Conservation (phyloP, 2,888 invertebrate species). For the Bimastos eiseni region DNA sequence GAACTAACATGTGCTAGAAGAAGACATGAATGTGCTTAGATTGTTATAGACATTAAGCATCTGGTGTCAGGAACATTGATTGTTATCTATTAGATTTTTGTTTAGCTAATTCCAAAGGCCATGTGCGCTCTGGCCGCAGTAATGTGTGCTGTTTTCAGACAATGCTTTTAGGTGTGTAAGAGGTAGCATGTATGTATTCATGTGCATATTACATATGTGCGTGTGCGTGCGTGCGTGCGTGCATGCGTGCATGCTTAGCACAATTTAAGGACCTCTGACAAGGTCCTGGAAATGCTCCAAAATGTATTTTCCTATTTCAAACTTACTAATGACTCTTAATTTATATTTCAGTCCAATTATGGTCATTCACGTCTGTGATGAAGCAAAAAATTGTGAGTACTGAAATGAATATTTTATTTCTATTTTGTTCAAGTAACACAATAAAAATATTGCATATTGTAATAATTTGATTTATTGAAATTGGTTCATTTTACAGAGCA, state of each 20-base stretch:
- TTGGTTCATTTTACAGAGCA: too few relatives aligned
- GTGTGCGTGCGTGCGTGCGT: neutral
- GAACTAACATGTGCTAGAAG: too few relatives aligned
- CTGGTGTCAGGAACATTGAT: too few relatives aligned
- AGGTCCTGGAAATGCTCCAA: neutral
- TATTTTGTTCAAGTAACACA: neutral
- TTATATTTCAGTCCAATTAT: conserved; percentile 63
- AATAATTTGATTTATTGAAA: too few relatives aligned
- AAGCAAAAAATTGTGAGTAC: conserved; percentile 74
- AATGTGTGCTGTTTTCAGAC: neutral
- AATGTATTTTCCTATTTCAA: neutral
- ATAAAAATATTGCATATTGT: too few relatives aligned
- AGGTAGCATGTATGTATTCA: too few relatives aligned
- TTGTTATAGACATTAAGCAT: too few relatives aligned
- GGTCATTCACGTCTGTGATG: conserved; percentile 92
- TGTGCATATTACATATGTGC: too few relatives aligned
- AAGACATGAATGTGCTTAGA: too few relatives aligned
- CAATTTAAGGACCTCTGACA: neutral
- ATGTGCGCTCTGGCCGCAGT: neutral
- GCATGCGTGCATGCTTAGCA: neutral
- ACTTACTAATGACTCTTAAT: neutral
- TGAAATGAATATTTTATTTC: neutral
- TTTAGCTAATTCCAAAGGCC: neutral
- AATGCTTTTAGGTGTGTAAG: too few relatives aligned
- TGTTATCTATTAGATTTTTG: neutral